phyloP scores from a whole-genome alignment of 2,113 vertebrate genomes.

The Phaethornis superciliosus region DNA sequence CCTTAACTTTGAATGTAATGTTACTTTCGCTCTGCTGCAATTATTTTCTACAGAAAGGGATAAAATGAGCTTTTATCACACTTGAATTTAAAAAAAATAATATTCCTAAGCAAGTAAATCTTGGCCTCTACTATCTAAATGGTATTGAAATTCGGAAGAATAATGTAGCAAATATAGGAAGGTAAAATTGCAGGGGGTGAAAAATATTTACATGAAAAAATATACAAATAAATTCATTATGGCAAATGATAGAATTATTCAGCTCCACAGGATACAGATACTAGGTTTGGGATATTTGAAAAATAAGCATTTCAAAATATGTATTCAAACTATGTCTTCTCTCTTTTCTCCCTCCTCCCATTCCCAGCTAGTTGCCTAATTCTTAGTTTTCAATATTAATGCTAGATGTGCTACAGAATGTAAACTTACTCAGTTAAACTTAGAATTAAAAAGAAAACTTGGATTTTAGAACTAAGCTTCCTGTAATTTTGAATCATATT shows the following conservation, averaged over 20 bases:
- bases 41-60: neutral
- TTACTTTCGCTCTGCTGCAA: neutral
- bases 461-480: conserved; percentile 69
- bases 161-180: neutral
- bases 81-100: neutral
- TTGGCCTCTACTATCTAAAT: neutral
- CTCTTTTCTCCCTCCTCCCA: neutral
- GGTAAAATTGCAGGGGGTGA: neutral
- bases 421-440: conserved; percentile 1
- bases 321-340: neutral
- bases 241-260: neutral
- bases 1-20: neutral
- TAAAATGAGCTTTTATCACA: neutral
- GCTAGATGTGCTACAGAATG: neutral
- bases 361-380: neutral
- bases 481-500: conserved; percentile 72
- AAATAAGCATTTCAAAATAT: neutral
- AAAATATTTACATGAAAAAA: neutral
- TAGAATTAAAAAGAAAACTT: conserved; percentile 49
- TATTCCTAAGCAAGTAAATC: neutral
- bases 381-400: neutral
- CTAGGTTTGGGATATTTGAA: neutral
- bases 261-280: neutral
- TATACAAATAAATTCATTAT: neutral
- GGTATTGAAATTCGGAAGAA: neutral